Conservation (phyloP, 2,888 invertebrate genomes). For the Amphipyra berbera region DNA sequence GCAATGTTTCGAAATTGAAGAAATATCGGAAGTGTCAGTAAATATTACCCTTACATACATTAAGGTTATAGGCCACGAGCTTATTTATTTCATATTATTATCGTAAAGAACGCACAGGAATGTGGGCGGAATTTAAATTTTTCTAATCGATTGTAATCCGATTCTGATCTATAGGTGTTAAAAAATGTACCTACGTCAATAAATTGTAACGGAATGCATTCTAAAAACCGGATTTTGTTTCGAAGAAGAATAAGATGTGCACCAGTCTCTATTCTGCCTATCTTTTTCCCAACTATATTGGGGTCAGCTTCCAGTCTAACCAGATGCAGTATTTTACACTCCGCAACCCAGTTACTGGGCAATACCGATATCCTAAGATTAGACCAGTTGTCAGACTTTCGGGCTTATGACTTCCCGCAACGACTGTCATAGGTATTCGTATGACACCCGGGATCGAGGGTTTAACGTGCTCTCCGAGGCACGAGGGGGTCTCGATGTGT, state of each 20-base stretch:
- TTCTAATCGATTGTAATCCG: conserved; percentile 59
- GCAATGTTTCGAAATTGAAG: conserved; percentile 15
- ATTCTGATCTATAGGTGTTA: conserved; percentile 57
- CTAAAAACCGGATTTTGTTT: conserved; percentile 6
- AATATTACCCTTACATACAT: conserved; percentile 20
- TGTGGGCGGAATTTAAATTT: conserved; percentile 58
- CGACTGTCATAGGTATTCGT: too few relatives aligned
- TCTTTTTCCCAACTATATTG: too few relatives aligned
- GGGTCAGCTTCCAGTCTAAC: too few relatives aligned
- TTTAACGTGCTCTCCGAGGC: too few relatives aligned
- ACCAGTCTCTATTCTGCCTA: neutral
- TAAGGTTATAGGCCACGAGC: conserved; percentile 14
- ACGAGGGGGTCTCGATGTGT: too few relatives aligned
- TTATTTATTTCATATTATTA: conserved; percentile 41
- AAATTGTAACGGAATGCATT: conserved; percentile 16
- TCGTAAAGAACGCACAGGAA: conserved; percentile 47
- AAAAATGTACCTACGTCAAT: conserved; percentile 42
- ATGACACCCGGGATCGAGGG: too few relatives aligned
- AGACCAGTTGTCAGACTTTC: too few relatives aligned
- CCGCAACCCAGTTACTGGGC: too few relatives aligned
- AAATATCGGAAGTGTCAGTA: conserved; percentile 28
- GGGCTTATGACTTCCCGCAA: too few relatives aligned
- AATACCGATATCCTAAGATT: too few relatives aligned
- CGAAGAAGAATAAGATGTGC: conserved; percentile 5
- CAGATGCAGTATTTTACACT: too few relatives aligned